Percentiles rank a stretch among this genome's conserved stretches.
These are phyloP conservation scores for Phocides pigmalion DNA, from an alignment of 1,140 invertebrate genomes.

Conservation along the genomic window DNA sequence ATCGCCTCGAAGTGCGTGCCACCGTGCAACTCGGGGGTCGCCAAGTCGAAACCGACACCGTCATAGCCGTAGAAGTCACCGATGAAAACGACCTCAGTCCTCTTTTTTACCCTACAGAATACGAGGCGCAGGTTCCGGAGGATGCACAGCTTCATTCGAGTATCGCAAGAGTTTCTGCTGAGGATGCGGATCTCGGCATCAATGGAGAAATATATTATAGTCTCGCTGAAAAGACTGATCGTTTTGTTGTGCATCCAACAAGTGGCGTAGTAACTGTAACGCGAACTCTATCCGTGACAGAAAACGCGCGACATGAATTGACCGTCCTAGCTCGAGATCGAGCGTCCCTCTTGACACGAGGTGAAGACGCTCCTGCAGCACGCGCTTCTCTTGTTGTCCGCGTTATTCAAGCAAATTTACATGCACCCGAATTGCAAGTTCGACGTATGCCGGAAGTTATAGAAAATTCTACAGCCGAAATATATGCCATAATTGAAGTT, in stretches of 20 bases:
- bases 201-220: constrained; percentile 99
- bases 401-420: constrained; percentile 94
- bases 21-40: constrained; percentile 86
- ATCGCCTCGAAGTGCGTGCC: constrained; percentile 92
- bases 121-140: constrained; percentile 94
- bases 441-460: constrained; percentile 91
- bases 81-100: constrained; percentile 97
- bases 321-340: constrained; percentile 93
- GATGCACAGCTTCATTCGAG: constrained; percentile 93
- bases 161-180: constrained; percentile 91
- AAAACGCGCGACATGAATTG: constrained; percentile 89
- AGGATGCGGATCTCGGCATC: constrained; percentile 96
- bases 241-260: constrained; percentile 96
- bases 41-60: constrained; percentile 88
- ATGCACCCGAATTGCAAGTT: constrained; percentile 92
- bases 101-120: constrained; percentile 94
- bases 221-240: constrained; percentile 91
- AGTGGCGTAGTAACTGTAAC: constrained; percentile 94
- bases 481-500: constrained; percentile 95
- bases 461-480: constrained; percentile 93
- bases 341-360: constrained; percentile 84
- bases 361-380: constrained; percentile 81
- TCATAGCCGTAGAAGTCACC: constrained; percentile 91
- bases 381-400: constrained; percentile 88
- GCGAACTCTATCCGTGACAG: constrained; percentile 89